Percentiles rank a stretch among this genome's conserved stretches.
Evolutionary conservation across 30 jellyfish, hydroid and myxozoan species (phyloP).

Genomic region (Pseudorhiza aurosa): DNA sequence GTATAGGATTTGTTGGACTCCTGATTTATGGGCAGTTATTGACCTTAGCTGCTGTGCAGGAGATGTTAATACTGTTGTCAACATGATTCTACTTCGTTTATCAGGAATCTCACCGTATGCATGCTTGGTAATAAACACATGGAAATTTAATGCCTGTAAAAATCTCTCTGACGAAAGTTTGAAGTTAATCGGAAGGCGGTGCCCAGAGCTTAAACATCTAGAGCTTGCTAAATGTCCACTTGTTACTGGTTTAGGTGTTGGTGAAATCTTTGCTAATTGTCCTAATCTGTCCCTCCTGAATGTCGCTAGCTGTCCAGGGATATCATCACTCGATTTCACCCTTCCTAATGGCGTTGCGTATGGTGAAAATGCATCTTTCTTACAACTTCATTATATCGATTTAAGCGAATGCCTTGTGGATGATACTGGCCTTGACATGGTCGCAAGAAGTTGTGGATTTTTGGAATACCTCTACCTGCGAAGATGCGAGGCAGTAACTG

Average conservation of each 20-base stretch:
- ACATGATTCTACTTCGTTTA: slow-evolving; percentile 48
- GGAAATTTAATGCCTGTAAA: slow-evolving; percentile 48
- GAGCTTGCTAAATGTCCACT: slow-evolving; percentile 65
- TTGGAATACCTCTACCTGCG: slow-evolving; percentile 79
- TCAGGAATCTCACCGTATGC: slow-evolving; percentile 77
- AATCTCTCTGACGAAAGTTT: slow-evolving; percentile 75
- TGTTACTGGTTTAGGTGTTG: slow-evolving; percentile 78
- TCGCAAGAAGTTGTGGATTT: slow-evolving; percentile 70
- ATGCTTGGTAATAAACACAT: slow-evolving; percentile 60
- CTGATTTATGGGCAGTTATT: slow-evolving; percentile 76
- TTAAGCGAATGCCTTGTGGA: slow-evolving; percentile 74
- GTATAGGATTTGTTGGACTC: slow-evolving; percentile 71
- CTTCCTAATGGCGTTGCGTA: slow-evolving; percentile 44
- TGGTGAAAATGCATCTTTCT: slow-evolving; percentile 81
- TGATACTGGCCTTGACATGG: slow-evolving; percentile 55
- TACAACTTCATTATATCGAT: slow-evolving; percentile 77
- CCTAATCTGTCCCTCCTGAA: slow-evolving; percentile 73
- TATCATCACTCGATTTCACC: slow-evolving; percentile 35
- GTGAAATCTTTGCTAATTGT: slow-evolving; percentile 69
- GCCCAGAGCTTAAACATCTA: slow-evolving; percentile 76
- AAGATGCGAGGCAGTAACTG: slow-evolving; percentile 77
- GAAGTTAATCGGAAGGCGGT: slow-evolving; percentile 65
- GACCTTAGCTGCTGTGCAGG: slow-evolving; percentile 36
- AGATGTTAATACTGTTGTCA: slow-evolving; percentile 50
- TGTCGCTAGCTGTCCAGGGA: slow-evolving; percentile 72